Percentiles rank a stretch among this genome's conserved stretches.
Evolutionary conservation across 2,888 invertebrate genomes (phyloP).

Genomic region (Oeneis ivallda): DNA sequence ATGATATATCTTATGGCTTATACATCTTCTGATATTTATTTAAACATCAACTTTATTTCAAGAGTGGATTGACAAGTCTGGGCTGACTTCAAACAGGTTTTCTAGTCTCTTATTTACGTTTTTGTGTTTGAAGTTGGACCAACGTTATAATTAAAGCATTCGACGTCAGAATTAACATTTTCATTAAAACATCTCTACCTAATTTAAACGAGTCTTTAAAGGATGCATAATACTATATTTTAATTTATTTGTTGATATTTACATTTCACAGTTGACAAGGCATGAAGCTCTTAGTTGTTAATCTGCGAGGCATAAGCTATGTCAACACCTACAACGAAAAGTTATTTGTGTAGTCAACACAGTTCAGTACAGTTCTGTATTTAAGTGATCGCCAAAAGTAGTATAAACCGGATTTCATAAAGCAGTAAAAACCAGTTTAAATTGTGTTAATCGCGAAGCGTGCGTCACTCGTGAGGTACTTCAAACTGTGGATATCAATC

Average conservation of each 20-base stretch:
- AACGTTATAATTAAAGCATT: slow-evolving; percentile 12
- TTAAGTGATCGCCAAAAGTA: too few relatives aligned
- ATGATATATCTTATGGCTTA: too few relatives aligned
- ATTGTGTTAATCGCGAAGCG: too few relatives aligned
- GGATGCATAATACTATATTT: not conserved
- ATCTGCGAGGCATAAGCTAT: too few relatives aligned
- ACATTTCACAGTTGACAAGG: too few relatives aligned
- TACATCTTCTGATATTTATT: not conserved
- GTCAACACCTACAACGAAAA: too few relatives aligned
- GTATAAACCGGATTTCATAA: too few relatives aligned
- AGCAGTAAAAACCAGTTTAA: too few relatives aligned
- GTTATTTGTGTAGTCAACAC: too few relatives aligned
- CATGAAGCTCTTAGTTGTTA: not conserved
- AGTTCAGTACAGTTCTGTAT: too few relatives aligned
- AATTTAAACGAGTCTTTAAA: not conserved
- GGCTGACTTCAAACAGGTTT: slow-evolving; percentile 16
- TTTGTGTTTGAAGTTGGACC: not conserved
- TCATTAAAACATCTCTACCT: slow-evolving; percentile 2
- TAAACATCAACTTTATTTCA: not conserved
- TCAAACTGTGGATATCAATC: too few relatives aligned
- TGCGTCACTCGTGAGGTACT: too few relatives aligned
- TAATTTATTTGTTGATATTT: not conserved
- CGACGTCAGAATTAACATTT: slow-evolving; percentile 7
- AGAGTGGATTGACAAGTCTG: slow-evolving; percentile 6
- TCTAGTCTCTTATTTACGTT: slow-evolving; percentile 2